A percentile compares a stretch with the other conserved stretches of the same genome.
Evolutionary conservation across 2,888 invertebrate species (phyloP).

Genomic region (Pachymerium ferrugineum): DNA sequence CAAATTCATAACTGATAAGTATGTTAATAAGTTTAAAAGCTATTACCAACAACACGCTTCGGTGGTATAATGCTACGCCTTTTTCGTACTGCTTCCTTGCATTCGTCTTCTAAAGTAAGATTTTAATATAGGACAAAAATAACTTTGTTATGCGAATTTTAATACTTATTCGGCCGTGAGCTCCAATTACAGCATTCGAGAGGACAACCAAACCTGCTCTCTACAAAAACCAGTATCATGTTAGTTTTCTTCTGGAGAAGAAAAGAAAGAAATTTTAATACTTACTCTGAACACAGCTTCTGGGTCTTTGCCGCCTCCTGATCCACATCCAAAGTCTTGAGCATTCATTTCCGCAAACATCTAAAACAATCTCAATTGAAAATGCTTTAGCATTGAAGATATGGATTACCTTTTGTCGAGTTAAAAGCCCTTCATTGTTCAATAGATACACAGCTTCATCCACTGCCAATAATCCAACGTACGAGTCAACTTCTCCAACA

Average conservation of each 20-base stretch:
- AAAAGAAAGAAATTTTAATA: background rate
- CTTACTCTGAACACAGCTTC: conserved; percentile 25
- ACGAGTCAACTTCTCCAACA: background rate
- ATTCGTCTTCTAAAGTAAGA: background rate
- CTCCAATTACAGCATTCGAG: background rate
- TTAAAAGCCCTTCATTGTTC: background rate
- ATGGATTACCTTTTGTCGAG: background rate
- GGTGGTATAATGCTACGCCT: background rate
- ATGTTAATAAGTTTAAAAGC: background rate
- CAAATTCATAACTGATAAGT: background rate
- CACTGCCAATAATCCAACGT: conserved; percentile 20
- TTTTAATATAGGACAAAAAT: background rate
- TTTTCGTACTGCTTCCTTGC: background rate
- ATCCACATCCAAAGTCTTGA: conserved; percentile 14
- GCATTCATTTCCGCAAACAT: conserved; percentile 25
- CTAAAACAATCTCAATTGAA: background rate
- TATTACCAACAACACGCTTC: background rate
- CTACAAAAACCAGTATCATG: background rate
- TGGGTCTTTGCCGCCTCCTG: conserved; percentile 7
- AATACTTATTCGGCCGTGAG: background rate
- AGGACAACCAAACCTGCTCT: background rate
- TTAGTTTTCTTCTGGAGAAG: background rate
- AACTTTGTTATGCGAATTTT: background rate
- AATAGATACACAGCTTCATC: conserved; percentile 29
- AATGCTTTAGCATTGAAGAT: background rate